phyloP scores from a whole-genome alignment of 2,113 vertebrate species.

The Alces alces region DNA sequence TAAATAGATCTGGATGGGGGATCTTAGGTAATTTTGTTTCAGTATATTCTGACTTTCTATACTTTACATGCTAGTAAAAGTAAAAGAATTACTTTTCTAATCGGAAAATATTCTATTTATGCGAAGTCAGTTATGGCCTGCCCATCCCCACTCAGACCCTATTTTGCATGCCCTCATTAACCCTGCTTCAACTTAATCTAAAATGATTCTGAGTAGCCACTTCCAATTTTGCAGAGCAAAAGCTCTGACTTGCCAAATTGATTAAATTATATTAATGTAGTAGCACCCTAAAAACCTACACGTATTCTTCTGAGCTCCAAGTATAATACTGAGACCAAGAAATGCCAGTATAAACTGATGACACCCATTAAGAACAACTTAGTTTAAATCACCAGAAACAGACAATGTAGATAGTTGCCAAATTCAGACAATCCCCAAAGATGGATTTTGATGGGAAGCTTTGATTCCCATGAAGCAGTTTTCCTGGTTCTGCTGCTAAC shows the following conservation, averaged over 20 bases:
- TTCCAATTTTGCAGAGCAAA: background rate
- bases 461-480: background rate
- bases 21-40: conserved; percentile 1
- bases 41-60: background rate
- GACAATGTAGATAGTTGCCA: background rate
- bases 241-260: background rate
- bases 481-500: background rate
- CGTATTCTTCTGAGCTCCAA: background rate
- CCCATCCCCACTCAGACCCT: background rate
- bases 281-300: background rate
- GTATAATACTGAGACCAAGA: background rate
- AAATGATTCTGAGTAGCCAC: background rate
- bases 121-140: background rate
- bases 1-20: background rate
- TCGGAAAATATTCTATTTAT: background rate
- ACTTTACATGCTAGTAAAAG: background rate
- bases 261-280: background rate
- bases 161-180: background rate
- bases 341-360: background rate
- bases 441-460: background rate
- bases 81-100: background rate
- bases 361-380: background rate
- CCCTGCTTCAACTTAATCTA: background rate
- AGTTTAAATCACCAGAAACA: background rate
- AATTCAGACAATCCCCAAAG: background rate